Evolutionary conservation across 2,113 vertebrate genomes (phyloP).

Genomic region (Misgurnus anguillicaudatus): DNA sequence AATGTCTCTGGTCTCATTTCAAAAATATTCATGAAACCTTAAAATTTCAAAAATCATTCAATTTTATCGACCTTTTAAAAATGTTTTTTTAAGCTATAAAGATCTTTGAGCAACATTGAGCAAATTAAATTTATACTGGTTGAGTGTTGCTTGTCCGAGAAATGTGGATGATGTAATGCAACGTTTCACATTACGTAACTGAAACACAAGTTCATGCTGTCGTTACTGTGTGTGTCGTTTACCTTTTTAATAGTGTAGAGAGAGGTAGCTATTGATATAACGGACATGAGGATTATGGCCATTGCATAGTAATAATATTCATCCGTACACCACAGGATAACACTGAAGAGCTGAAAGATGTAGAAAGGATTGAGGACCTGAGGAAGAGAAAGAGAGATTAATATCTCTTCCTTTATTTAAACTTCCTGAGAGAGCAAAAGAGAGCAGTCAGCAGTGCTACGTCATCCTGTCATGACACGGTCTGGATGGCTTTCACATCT

Average conservation of each 20-base stretch:
- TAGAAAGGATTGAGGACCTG: slow-evolving; percentile 99
- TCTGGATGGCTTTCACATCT: neutral
- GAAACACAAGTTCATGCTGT: neutral
- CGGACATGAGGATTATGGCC: slow-evolving; percentile 94
- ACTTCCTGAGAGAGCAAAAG: neutral
- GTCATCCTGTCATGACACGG: neutral
- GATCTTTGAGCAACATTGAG: no score
- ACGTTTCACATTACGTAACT: no score
- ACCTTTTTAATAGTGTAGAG: slow-evolving; percentile 98
- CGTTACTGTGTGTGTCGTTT: neutral
- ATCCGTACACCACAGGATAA: slow-evolving; percentile 92
- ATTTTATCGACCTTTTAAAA: no score
- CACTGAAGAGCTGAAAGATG: slow-evolving; percentile 99
- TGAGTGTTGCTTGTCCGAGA: no score
- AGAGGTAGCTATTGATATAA: slow-evolving; percentile 95
- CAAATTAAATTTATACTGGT: no score
- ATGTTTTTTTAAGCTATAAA: no score
- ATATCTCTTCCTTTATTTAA: slow-evolving; percentile 5
- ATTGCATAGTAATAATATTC: slow-evolving; percentile 96
- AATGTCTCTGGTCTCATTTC: neutral
- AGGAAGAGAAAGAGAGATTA: slow-evolving; percentile 8
- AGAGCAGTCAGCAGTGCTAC: neutral
- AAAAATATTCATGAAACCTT: no score
- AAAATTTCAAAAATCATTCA: no score
- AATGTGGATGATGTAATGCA: no score